Evolutionary conservation across 2,113 vertebrate genomes (phyloP), one percentile per base, ranked within the genome.

Genomic region (Mirounga angustirostris): DNA sequence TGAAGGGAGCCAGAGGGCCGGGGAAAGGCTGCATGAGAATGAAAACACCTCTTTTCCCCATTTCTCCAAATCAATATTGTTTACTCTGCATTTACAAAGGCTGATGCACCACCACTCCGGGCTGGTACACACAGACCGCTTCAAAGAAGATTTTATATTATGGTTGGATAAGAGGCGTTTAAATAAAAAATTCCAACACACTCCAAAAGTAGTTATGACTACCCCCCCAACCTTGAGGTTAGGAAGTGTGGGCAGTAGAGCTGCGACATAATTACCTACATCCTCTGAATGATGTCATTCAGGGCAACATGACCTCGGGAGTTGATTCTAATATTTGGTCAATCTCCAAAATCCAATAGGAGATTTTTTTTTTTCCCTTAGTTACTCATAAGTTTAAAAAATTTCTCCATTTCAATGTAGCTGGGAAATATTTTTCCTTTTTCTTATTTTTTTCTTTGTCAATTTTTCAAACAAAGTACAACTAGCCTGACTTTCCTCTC

Each of bases 1-100:
- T 93, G n/a, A 78, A 86, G 56, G 50, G 7, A 18, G 11, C 22
- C 61, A 50, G 43, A n/a, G 43, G 33, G 22, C 22, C 46, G 52
- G 30, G 4, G 61, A 80, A 92, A 46, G 12, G 12, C 36, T 58
- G 24, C 7, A 2, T 33, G 65, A 76, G 54, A 94, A 88, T 40
- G 43, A 84, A 92, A 97, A 96, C 14, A 63, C 33, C n/a, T 91
- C 50, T 92, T 78, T 83, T 92, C 40, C 81, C 58, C 52, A 43
- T 82, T 89, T 92, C 80, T 94, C 59, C 22, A 90, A 93, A 91
- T 65, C 50, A 86, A 78, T 95, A 82, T 89, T 82, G 26, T 94
- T 96, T 81, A 78, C 33, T 96, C 61, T 76, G 56, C 28, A 90
- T 74, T 91, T 84, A 78, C 40, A 95, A 97, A 96, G 67, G 8